phyloP scores from a whole-genome alignment of 1,140 invertebrate genomes.

The Scaptodrosophila lebanonensis region DNA sequence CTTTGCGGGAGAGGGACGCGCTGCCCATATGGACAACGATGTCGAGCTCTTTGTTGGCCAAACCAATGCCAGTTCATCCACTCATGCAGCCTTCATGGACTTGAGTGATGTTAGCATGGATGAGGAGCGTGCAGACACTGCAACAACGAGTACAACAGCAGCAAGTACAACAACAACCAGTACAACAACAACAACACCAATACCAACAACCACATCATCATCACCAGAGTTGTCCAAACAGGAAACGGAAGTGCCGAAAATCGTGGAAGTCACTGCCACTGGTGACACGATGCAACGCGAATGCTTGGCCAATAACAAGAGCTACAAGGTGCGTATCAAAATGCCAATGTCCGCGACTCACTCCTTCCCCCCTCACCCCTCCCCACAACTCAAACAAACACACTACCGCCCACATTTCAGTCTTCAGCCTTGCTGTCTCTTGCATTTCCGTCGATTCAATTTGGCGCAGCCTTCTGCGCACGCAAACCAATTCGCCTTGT shows the following conservation, averaged over 20 bases:
- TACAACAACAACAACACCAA: conserved; percentile 27
- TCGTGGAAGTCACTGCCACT: conserved; percentile 63
- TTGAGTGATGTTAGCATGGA: conserved; percentile 84
- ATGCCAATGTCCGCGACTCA: neutral
- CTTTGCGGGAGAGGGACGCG: conserved; percentile 56
- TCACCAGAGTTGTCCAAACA: conserved; percentile 15
- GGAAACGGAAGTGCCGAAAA: conserved; percentile 68
- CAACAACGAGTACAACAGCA: conserved; percentile 18
- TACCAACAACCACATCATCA: no score
- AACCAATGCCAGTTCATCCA: conserved; percentile 34
- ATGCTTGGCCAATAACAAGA: conserved; percentile 64
- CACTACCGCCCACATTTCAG: conserved; percentile 43
- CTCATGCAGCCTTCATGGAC: conserved; percentile 77
- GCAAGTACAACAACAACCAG: conserved; percentile 6
- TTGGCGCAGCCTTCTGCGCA: conserved; percentile 26
- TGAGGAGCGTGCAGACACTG: conserved; percentile 78
- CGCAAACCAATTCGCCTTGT: conserved; percentile 65
- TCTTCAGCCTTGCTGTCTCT: conserved; percentile 24
- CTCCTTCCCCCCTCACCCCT: neutral
- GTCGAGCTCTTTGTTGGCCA: conserved; percentile 41
- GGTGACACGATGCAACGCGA: conserved; percentile 70
- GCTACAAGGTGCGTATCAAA: conserved; percentile 67
- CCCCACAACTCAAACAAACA: no score
- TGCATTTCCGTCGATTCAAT: conserved; percentile 38
- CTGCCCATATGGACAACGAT: conserved; percentile 29